Evolutionary conservation across 2,888 invertebrate genomes (phyloP).

Genomic region (Tetragonisca angustula): DNA sequence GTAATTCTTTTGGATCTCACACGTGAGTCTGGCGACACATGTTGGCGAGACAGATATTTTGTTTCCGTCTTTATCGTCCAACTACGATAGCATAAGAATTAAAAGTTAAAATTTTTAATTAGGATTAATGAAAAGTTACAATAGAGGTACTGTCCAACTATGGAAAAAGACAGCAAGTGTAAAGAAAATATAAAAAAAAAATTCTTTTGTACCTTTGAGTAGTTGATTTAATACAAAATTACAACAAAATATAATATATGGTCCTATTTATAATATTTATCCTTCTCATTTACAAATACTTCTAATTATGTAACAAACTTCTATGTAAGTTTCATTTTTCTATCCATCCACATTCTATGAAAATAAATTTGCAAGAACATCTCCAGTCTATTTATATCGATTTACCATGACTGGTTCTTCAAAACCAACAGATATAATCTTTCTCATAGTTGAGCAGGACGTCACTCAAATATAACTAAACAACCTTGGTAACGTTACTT

Average conservation of each 20-base stretch:
- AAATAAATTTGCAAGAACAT: background rate
- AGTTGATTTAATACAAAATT: no score
- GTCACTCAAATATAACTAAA: background rate
- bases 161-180: background rate
- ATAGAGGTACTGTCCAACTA: background rate
- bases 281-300: no score
- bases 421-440: background rate
- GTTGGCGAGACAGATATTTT: conserved; percentile 71
- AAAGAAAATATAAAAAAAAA: background rate
- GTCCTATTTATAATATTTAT: no score
- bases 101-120: background rate
- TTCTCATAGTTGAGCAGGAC: background rate
- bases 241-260: no score
- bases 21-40: conserved; percentile 80
- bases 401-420: background rate
- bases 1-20: conserved; percentile 80
- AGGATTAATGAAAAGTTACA: background rate
- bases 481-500: conserved; percentile 72
- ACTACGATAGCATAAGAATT: background rate
- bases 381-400: background rate
- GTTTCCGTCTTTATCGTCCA: conserved; percentile 22
- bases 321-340: background rate
- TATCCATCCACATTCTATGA: background rate
- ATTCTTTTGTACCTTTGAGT: no score
- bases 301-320: background rate